Percentiles rank a stretch among this genome's conserved stretches.
Conservation (phyloP, 2,113 vertebrate genomes). For the Toxotes chatareus region DNA sequence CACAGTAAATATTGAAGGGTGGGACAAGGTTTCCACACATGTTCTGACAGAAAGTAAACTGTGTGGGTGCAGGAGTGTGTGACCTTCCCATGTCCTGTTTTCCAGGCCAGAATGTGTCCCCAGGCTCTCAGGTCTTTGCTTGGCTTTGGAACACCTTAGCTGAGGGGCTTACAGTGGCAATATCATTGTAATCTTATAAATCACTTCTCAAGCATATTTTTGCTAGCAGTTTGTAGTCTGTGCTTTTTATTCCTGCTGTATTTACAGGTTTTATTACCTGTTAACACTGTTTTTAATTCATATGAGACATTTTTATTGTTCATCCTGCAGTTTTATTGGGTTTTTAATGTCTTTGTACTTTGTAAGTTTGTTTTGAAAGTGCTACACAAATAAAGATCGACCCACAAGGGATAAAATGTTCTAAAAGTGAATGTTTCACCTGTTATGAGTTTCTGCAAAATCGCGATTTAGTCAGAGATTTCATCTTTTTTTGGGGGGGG, state of each 20-base stretch:
- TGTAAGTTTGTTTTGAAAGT: constrained; percentile 2
- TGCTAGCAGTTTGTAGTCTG: constrained; percentile 12
- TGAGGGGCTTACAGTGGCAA: constrained; percentile 32
- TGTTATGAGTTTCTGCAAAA: constrained; percentile 2
- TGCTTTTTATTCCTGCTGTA: constrained; percentile 10
- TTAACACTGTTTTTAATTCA: constrained; percentile 14
- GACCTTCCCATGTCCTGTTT: constrained; percentile 76
- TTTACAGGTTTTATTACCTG: constrained; percentile 13
- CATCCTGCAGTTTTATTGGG: not conserved
- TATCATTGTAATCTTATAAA: constrained; percentile 59
- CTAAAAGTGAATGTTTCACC: not conserved
- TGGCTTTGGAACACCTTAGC: constrained; percentile 57
- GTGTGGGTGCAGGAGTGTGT: constrained; percentile 63
- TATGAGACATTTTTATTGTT: constrained; percentile 16
- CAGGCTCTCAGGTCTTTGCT: constrained; percentile 37
- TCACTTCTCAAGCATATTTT: constrained; percentile 34
- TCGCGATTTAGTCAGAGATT: not conserved
- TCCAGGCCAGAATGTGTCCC: constrained; percentile 55
- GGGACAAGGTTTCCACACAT: constrained; percentile 69
- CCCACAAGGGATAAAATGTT: not conserved
- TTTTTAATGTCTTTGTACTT: not conserved
- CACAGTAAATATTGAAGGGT: constrained; percentile 75
- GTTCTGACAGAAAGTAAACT: constrained; percentile 73
- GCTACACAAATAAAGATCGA: not conserved
- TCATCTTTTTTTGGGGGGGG: not conserved